phyloP scores from a whole-genome alignment of 2,797 vertebrate genomes.

The Girardinus metallicus region DNA sequence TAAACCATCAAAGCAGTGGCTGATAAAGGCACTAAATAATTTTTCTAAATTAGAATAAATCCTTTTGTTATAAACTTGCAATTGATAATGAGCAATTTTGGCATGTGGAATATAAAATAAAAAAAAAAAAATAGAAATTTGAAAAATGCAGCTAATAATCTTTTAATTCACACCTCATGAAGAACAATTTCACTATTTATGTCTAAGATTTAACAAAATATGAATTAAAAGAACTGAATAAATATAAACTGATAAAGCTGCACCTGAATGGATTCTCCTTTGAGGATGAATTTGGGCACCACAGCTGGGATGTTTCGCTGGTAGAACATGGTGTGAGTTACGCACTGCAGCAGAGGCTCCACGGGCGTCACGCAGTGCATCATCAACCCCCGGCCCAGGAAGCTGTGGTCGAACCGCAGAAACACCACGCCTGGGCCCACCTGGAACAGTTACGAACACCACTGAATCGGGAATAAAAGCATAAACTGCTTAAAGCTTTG shows the following conservation, averaged over 20 bases:
- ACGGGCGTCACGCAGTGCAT: conserved; percentile 86
- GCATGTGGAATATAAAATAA: not conserved
- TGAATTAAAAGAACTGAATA: not conserved
- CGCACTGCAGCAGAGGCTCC: conserved; percentile 86
- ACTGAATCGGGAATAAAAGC: not conserved
- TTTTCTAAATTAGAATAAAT: not conserved
- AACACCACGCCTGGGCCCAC: conserved; percentile 87
- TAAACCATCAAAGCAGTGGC: not conserved
- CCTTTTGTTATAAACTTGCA: not conserved
- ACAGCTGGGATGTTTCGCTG: conserved; percentile 76
- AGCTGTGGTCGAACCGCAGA: conserved; percentile 78
- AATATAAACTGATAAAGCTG: not conserved
- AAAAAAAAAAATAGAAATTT: not conserved
- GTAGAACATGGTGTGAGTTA: conserved; percentile 86
- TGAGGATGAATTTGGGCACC: conserved; percentile 86
- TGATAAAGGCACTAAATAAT: not conserved
- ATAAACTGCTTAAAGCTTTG: not conserved
- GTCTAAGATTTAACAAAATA: not conserved
- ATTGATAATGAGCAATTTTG: not conserved
- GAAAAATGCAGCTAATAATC: not conserved
- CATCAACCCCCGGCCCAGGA: conserved; percentile 84
- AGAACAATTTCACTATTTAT: not conserved
- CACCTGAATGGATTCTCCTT: conserved; percentile 85
- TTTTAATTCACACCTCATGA: not conserved
- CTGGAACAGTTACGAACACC: conserved; percentile 58